Percentiles rank a stretch among this genome's conserved stretches.
Conservation (phyloP, 2,888 invertebrate species). For the Phengaris alcon region DNA sequence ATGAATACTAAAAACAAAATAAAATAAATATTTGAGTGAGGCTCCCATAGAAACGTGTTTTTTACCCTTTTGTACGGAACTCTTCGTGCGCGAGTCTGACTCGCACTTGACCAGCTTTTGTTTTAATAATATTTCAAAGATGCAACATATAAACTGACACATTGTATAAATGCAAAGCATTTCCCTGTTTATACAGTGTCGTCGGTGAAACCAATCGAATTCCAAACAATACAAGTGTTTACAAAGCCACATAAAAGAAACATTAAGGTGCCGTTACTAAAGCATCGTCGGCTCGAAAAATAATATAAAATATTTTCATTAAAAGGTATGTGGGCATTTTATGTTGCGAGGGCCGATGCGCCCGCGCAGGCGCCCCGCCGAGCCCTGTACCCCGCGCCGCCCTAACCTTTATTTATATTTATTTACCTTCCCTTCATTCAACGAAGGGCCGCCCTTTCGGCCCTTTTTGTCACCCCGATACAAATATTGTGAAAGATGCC, state of each 20-base stretch:
- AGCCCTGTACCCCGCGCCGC: slow-evolving; percentile 49
- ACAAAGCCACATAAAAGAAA: slow-evolving; percentile 24
- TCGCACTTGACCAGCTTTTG: no score
- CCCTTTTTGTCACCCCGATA: slow-evolving; percentile 77
- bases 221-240: slow-evolving; percentile 20
- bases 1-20: no score
- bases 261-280: slow-evolving; percentile 24
- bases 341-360: slow-evolving; percentile 33
- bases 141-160: not conserved
- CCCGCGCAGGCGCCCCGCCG: slow-evolving; percentile 44
- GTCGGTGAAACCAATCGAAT: slow-evolving; percentile 22
- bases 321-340: slow-evolving; percentile 31
- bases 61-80: no score
- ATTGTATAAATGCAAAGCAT: not conserved
- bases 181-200: slow-evolving; percentile 26
- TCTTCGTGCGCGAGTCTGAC: no score
- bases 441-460: slow-evolving; percentile 76
- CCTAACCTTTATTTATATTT: slow-evolving; percentile 78
- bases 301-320: slow-evolving; percentile 30
- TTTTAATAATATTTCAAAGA: no score
- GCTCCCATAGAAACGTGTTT: no score
- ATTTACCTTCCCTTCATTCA: slow-evolving; percentile 80
- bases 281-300: slow-evolving; percentile 22
- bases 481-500: slow-evolving; percentile 78
- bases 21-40: no score